phyloP scores from a whole-genome alignment of 2,113 vertebrate genomes.

The Dipodomys stephensi region DNA sequence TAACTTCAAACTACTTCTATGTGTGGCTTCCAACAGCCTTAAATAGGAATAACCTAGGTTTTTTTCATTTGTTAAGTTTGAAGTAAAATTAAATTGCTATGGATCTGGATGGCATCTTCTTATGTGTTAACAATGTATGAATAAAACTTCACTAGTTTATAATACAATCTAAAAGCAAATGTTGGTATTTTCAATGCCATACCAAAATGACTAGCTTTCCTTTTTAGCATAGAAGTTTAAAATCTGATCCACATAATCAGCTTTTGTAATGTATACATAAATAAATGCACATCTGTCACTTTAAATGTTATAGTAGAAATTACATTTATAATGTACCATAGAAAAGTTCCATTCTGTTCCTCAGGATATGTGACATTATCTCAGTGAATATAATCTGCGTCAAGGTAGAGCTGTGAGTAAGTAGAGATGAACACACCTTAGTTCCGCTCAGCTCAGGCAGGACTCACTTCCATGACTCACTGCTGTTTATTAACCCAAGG shows the following conservation, averaged over 20 bases:
- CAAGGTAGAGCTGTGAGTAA: neutral
- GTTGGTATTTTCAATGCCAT: neutral
- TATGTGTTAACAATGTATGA: neutral
- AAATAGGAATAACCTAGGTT: neutral
- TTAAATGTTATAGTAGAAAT: neutral
- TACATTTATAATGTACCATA: neutral
- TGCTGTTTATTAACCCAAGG: slow-evolving; percentile 21
- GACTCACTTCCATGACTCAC: neutral
- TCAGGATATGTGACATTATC: neutral
- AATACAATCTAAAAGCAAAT: neutral
- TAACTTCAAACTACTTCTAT: neutral
- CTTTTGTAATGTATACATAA: slow-evolving; percentile 1
- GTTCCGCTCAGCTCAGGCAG: neutral
- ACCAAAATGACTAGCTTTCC: neutral
- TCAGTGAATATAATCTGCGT: neutral
- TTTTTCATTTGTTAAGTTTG: neutral
- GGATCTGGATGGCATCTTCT: neutral
- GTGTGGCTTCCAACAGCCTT: neutral
- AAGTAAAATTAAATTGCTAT: neutral
- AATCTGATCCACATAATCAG: neutral
- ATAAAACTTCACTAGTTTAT: neutral
- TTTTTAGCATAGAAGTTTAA: neutral
- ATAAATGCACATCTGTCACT: neutral
- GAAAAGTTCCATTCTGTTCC: slow-evolving; percentile 14
- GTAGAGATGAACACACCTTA: neutral